These are phyloP conservation scores for Allolobophora icterica DNA, from an alignment of 2,888 invertebrate species.

Conservation along the genomic window DNA sequence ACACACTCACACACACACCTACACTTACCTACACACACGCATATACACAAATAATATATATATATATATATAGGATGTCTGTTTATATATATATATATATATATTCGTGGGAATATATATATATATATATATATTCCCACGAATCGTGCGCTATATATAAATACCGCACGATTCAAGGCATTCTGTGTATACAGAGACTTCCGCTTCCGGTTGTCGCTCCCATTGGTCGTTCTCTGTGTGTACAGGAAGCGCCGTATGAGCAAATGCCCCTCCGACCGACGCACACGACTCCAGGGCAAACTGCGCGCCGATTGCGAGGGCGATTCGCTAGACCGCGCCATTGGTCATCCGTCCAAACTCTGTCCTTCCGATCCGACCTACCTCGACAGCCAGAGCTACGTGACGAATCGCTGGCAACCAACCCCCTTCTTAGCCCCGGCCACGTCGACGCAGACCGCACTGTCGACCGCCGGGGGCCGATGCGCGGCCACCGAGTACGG, in stretches of 20 bases:
- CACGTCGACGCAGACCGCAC: neutral
- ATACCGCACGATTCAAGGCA: too few relatives aligned
- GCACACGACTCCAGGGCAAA: neutral
- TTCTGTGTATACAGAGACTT: neutral
- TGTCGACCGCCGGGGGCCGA: neutral
- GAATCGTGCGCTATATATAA: too few relatives aligned
- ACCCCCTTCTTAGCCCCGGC: neutral
- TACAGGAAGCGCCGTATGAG: neutral
- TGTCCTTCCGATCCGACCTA: neutral
- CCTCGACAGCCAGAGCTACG: slow-evolving; percentile 26
- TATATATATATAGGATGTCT: too few relatives aligned
- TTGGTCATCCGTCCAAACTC: neutral
- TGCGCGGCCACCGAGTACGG: neutral
- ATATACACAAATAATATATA: too few relatives aligned
- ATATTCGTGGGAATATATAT: too few relatives aligned
- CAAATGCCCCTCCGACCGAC: neutral
- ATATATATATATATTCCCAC: too few relatives aligned
- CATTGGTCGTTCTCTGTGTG: neutral
- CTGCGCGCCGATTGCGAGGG: neutral
- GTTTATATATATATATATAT: too few relatives aligned
- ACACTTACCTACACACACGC: too few relatives aligned
- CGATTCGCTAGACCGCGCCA: neutral
- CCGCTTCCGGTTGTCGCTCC: neutral
- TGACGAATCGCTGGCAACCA: slow-evolving; percentile 17
- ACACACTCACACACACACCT: too few relatives aligned